These are phyloP conservation scores for Scortum barcoo DNA, from an alignment of 2,113 vertebrate genomes.

Conservation along the genomic window DNA sequence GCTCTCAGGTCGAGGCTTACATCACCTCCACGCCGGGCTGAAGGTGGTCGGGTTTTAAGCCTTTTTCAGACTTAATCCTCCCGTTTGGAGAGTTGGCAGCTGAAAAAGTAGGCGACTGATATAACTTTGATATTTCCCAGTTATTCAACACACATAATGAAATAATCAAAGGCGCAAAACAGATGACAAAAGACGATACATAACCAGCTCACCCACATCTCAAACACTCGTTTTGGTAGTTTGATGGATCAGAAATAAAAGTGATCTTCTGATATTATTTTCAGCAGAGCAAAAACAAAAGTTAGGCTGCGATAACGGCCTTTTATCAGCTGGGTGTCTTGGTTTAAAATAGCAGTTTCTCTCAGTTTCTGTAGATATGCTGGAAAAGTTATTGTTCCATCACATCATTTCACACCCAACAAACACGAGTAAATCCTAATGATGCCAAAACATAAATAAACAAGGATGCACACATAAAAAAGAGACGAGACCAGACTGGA, in stretches of 20 bases:
- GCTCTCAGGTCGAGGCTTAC: slow-evolving; percentile 18
- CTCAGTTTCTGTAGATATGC: too few relatives aligned
- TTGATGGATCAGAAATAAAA: background rate
- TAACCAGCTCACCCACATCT: background rate
- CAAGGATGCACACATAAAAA: too few relatives aligned
- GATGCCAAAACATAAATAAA: too few relatives aligned
- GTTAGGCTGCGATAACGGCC: too few relatives aligned
- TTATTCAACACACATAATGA: slow-evolving; percentile 44
- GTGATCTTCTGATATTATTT: too few relatives aligned
- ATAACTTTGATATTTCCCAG: slow-evolving; percentile 30
- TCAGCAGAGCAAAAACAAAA: too few relatives aligned
- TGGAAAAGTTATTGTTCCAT: too few relatives aligned
- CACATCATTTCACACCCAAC: too few relatives aligned
- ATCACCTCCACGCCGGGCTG: slow-evolving; percentile 16
- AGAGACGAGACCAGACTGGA: too few relatives aligned
- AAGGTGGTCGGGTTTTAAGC: slow-evolving; percentile 42
- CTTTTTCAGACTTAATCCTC: slow-evolving; percentile 48
- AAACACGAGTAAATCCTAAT: too few relatives aligned
- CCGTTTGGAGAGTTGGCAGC: slow-evolving; percentile 34
- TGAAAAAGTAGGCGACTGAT: slow-evolving; percentile 17
- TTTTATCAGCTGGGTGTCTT: too few relatives aligned
- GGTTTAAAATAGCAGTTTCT: too few relatives aligned
- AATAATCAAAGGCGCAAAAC: background rate
- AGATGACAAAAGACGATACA: background rate
- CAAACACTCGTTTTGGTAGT: background rate